These are phyloP conservation scores for Ornithorhynchus anatinus DNA, from an alignment of 2,113 vertebrate genomes.

Conservation along the genomic window DNA sequence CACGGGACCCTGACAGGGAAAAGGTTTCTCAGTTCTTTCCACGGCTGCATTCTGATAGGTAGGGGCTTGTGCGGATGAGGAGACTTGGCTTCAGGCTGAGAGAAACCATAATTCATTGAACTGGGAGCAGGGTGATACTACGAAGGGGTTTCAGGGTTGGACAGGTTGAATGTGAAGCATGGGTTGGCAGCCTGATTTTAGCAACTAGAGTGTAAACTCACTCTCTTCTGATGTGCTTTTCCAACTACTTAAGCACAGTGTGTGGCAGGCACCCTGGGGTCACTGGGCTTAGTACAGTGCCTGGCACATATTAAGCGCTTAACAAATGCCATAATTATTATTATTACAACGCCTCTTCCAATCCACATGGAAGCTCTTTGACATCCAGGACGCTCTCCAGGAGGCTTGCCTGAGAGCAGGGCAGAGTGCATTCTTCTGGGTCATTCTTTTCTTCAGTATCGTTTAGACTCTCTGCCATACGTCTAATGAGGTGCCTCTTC, in stretches of 20 bases:
- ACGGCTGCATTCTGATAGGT: background rate
- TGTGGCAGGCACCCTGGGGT: background rate
- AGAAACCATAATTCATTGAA: background rate
- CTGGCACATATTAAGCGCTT: background rate
- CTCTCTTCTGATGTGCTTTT: background rate
- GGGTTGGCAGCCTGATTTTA: background rate
- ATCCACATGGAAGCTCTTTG: background rate
- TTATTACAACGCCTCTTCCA: background rate
- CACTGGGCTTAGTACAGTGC: background rate
- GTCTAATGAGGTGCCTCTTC: slow-evolving; percentile 62
- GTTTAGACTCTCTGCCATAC: slow-evolving; percentile 62
- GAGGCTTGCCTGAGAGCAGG: slow-evolving; percentile 19
- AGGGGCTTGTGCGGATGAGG: background rate
- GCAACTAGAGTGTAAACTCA: background rate
- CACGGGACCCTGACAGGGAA: background rate
- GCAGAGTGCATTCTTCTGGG: slow-evolving; percentile 27
- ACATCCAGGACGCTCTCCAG: background rate
- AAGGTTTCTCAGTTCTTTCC: slow-evolving; percentile 26
- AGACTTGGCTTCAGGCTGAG: background rate
- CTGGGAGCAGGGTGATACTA: background rate
- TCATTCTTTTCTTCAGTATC: slow-evolving; percentile 37
- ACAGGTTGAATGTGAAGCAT: background rate
- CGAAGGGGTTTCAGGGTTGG: background rate
- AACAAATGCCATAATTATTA: background rate
- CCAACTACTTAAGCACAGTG: background rate